phyloP scores from a whole-genome alignment of 1,140 invertebrate species.

The Eurytemora carolleeae region DNA sequence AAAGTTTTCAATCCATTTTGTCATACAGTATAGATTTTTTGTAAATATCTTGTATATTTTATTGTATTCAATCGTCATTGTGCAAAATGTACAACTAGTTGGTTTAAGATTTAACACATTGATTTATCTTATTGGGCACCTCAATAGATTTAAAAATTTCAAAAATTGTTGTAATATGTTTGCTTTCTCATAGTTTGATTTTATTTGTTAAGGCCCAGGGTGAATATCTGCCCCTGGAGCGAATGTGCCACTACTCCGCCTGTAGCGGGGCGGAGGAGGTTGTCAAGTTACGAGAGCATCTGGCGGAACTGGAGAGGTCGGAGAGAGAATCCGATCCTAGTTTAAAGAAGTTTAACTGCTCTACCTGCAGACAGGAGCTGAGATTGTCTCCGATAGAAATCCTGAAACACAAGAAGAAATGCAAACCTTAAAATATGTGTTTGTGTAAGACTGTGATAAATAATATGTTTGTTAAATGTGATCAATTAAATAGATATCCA shows the following conservation, averaged over 20 bases:
- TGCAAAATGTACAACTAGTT: conserved; percentile 1
- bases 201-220: not conserved
- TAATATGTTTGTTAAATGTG: too few relatives aligned
- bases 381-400: not conserved
- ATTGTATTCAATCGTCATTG: not conserved
- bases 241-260: not conserved
- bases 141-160: too few relatives aligned
- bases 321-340: not conserved
- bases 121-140: too few relatives aligned
- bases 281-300: not conserved
- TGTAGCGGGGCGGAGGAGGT: not conserved
- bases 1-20: not conserved
- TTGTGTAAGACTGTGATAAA: too few relatives aligned
- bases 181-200: too few relatives aligned
- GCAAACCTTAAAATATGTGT: not conserved
- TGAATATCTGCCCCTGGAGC: not conserved
- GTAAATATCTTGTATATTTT: not conserved
- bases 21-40: not conserved
- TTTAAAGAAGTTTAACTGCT: not conserved
- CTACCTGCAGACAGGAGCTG: not conserved
- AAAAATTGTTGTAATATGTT: too few relatives aligned
- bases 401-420: not conserved
- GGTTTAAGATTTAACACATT: too few relatives aligned
- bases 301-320: not conserved
- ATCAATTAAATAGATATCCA: too few relatives aligned